Percentiles rank a stretch among this genome's conserved stretches.
These are phyloP conservation scores for Lophotriccus pileatus DNA, from an alignment of 2,797 vertebrate genomes.

Conservation along the genomic window DNA sequence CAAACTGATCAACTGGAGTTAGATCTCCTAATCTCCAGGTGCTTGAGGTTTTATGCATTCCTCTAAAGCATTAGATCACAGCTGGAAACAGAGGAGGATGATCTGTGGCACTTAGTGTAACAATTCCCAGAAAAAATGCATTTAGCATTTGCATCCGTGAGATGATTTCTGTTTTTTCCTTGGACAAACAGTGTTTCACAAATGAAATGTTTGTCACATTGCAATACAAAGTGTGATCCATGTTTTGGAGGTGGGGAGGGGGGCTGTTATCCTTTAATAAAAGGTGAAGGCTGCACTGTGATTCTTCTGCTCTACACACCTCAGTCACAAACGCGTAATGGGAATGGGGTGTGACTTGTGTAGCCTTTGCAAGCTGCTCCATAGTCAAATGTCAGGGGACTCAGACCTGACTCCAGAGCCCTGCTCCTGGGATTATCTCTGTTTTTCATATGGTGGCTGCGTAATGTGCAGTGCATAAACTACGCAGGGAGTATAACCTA, in stretches of 20 bases:
- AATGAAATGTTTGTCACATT: background rate
- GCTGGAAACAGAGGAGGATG: slow-evolving; percentile 22
- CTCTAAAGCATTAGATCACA: slow-evolving; percentile 1
- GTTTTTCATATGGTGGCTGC: background rate
- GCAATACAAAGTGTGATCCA: background rate
- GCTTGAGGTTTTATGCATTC: background rate
- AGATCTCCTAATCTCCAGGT: slow-evolving; percentile 8
- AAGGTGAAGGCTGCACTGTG: background rate
- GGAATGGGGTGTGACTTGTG: background rate
- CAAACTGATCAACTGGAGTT: background rate
- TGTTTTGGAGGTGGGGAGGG: too few species aligned
- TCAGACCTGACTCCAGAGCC: background rate
- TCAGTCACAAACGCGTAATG: background rate
- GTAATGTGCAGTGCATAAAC: background rate
- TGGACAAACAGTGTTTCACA: background rate
- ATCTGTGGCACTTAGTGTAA: background rate
- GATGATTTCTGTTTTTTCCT: background rate
- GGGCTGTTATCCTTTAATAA: background rate
- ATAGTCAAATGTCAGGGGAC: background rate
- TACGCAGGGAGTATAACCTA: background rate
- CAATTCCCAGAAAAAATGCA: background rate
- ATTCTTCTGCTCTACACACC: background rate
- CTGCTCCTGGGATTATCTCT: background rate
- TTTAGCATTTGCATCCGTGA: background rate
- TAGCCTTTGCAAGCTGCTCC: background rate